phyloP scores from a whole-genome alignment of 2,797 vertebrate species.

The Lagocephalus sceleratus region DNA sequence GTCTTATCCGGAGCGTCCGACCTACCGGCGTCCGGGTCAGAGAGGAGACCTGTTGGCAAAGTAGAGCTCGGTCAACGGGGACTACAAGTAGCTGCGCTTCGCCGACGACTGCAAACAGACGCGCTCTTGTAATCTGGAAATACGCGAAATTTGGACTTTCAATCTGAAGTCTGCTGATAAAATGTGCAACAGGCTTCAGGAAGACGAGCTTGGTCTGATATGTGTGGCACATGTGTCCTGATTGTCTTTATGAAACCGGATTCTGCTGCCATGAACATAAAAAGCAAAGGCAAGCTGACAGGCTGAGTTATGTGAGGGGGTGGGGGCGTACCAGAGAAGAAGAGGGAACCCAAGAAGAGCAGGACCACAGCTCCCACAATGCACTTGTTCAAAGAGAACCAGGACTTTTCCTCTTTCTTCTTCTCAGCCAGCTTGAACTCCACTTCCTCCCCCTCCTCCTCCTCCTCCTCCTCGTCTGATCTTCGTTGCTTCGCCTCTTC shows the following conservation, averaged over 20 bases:
- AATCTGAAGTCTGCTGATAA: background rate
- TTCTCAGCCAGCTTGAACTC: conserved; percentile 66
- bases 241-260: background rate
- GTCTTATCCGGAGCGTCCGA: conserved; percentile 48
- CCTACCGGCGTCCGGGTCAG: conserved; percentile 64
- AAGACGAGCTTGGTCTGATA: too few relatives aligned
- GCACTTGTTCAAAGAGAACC: conserved; percentile 73
- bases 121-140: conserved; percentile 13
- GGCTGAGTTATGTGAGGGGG: background rate
- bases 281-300: conserved; percentile 21
- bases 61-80: conserved; percentile 50
- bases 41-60: conserved; percentile 64
- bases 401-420: conserved; percentile 65
- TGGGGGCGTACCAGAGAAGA: conserved; percentile 74
- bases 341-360: conserved; percentile 78
- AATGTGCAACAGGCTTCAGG: background rate
- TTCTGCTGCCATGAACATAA: background rate
- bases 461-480: conserved; percentile 68
- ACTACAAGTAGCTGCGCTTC: conserved; percentile 21
- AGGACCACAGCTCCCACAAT: conserved; percentile 71
- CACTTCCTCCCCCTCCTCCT: conserved; percentile 72
- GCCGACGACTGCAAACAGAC: conserved; percentile 34
- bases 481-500: conserved; percentile 58
- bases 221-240: too few relatives aligned
- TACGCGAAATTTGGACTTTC: conserved; percentile 7